These are phyloP conservation scores for Galeopsomyia nigrocyanea DNA, from an alignment of 2,888 invertebrate species.

Conservation along the genomic window DNA sequence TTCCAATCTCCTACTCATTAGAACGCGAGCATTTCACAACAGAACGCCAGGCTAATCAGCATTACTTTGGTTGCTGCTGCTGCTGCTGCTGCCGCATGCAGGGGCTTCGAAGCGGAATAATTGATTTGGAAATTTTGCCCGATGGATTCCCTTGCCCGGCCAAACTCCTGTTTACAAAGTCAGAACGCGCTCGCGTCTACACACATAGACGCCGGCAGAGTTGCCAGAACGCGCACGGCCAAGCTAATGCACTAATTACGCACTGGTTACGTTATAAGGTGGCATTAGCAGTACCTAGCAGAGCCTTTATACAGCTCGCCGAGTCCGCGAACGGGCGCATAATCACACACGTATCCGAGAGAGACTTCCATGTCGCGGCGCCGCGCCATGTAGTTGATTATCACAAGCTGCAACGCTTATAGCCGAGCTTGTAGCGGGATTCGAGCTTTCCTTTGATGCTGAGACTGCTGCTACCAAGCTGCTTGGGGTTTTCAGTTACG, in stretches of 20 bases:
- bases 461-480: background rate
- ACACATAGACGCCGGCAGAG: background rate
- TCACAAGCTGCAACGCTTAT: too few relatives aligned
- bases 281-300: slow-evolving; percentile 18
- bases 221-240: background rate
- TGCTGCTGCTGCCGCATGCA: background rate
- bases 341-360: too few relatives aligned
- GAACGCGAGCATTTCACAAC: background rate
- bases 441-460: background rate
- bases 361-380: too few relatives aligned
- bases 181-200: background rate
- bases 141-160: slow-evolving; percentile 16
- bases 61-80: background rate
- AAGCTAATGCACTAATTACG: slow-evolving; percentile 38
- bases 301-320: background rate
- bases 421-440: too few relatives aligned
- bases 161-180: slow-evolving; percentile 24
- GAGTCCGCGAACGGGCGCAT: too few relatives aligned
- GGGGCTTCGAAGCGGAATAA: slow-evolving; percentile 17
- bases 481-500: background rate
- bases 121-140: slow-evolving; percentile 29
- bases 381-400: too few relatives aligned
- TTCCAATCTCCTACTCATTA: background rate
- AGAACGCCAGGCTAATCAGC: background rate
- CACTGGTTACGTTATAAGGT: slow-evolving; percentile 24